phyloP scores from a whole-genome alignment of 2,797 vertebrate genomes.

The Borostomias antarcticus region DNA sequence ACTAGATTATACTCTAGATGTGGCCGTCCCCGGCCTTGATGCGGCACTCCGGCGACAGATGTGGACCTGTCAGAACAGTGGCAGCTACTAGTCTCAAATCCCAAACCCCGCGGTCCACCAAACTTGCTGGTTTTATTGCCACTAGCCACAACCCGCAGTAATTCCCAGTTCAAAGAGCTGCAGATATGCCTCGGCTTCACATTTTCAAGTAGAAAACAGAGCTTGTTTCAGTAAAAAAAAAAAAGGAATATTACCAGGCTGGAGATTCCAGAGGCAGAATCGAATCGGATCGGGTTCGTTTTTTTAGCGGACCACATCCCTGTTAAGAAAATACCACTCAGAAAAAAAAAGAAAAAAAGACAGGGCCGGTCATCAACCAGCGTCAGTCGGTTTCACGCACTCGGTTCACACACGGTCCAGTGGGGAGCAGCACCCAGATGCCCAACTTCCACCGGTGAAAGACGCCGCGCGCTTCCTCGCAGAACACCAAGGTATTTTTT shows the following conservation, averaged over 20 bases:
- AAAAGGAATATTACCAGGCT: background rate
- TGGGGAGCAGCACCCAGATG: too few relatives aligned
- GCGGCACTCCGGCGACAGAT: background rate
- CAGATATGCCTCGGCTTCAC: background rate
- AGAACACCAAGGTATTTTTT: constrained; percentile 11
- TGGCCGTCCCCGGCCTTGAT: too few relatives aligned
- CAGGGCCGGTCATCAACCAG: background rate
- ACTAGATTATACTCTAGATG: too few relatives aligned
- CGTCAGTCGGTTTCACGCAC: constrained; percentile 7
- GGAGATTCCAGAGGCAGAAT: background rate
- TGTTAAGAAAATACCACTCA: background rate
- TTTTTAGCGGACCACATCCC: background rate
- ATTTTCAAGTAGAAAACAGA: background rate
- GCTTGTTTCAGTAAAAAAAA: background rate
- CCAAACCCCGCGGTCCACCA: background rate
- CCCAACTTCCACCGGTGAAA: too few relatives aligned
- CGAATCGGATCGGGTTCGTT: constrained; percentile 6
- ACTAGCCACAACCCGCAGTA: background rate
- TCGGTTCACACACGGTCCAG: constrained; percentile 7
- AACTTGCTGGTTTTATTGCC: background rate
- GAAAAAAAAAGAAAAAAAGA: background rate
- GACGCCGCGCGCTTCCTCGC: background rate
- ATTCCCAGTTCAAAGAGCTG: background rate
- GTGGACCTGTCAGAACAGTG: background rate
- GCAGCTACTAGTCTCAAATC: background rate